Conservation (phyloP, 1,140 invertebrate species). For the Papilio polytes region DNA sequence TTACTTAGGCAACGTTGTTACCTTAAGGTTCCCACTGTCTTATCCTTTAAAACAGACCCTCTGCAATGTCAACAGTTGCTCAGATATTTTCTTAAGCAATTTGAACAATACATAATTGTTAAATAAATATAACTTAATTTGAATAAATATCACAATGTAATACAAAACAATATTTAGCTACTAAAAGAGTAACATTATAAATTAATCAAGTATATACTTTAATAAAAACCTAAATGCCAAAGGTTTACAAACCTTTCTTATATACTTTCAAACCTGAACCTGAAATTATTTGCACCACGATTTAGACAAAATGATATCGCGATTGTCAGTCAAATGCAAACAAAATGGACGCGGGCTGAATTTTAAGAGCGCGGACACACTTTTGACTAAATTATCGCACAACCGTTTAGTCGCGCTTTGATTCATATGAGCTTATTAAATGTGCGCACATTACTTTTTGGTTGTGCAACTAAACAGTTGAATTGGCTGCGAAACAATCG, state of each 20-base stretch:
- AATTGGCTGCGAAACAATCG: too few species aligned
- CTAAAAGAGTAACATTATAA: background rate
- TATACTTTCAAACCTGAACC: too few species aligned
- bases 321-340: constrained; percentile 1
- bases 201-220: too few species aligned
- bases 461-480: too few species aligned
- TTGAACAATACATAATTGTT: background rate
- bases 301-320: background rate
- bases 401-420: too few species aligned
- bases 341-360: background rate
- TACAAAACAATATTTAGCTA: background rate
- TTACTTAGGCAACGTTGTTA: constrained; percentile 27
- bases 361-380: background rate
- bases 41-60: constrained; percentile 22
- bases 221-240: too few species aligned
- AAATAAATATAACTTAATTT: constrained; percentile 1
- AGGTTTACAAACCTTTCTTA: too few species aligned
- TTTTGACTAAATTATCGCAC: too few species aligned
- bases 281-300: too few species aligned
- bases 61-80: constrained; percentile 11
- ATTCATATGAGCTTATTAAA: too few species aligned
- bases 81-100: constrained; percentile 4
- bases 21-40: constrained; percentile 13
- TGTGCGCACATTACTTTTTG: too few species aligned
- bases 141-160: background rate